Evolutionary conservation across 92 coral and sea anemone genomes (phyloP).

Genomic region (Zoanthus sansibaricus): DNA sequence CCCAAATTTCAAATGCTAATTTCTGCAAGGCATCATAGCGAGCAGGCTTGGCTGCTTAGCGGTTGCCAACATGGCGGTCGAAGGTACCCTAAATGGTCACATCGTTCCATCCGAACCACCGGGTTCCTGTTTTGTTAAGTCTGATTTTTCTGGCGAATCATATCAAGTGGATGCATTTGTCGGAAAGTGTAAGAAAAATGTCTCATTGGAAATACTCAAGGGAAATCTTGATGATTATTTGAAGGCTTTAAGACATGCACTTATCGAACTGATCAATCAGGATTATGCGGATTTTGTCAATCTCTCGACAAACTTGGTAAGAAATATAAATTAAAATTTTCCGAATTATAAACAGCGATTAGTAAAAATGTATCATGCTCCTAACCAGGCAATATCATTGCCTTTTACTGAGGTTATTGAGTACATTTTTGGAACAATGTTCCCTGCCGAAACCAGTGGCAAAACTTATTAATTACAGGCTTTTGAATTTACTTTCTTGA

Average conservation of each 20-base stretch:
- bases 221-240: constrained; percentile 91
- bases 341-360: too few species aligned
- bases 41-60: constrained; percentile 49
- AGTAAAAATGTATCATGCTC: too few species aligned
- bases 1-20: background rate
- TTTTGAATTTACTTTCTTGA: too few species aligned
- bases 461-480: too few species aligned
- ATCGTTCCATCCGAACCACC: constrained; percentile 86
- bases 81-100: constrained; percentile 40
- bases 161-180: constrained; percentile 94
- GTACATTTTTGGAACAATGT: too few species aligned
- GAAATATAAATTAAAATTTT: constrained; percentile 4
- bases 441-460: too few species aligned
- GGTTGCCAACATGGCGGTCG: constrained; percentile 95
- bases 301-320: constrained; percentile 94
- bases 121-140: constrained; percentile 82
- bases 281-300: constrained; percentile 99
- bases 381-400: too few species aligned
- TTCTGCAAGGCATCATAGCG: background rate
- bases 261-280: constrained; percentile 96
- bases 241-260: constrained; percentile 88
- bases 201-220: constrained; percentile 84
- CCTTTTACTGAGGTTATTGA: too few species aligned
- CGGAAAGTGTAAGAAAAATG: constrained; percentile 84
- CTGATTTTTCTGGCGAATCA: constrained; percentile 86